Conservation (phyloP, 2,113 vertebrate species). For the Poecile atricapillus region DNA sequence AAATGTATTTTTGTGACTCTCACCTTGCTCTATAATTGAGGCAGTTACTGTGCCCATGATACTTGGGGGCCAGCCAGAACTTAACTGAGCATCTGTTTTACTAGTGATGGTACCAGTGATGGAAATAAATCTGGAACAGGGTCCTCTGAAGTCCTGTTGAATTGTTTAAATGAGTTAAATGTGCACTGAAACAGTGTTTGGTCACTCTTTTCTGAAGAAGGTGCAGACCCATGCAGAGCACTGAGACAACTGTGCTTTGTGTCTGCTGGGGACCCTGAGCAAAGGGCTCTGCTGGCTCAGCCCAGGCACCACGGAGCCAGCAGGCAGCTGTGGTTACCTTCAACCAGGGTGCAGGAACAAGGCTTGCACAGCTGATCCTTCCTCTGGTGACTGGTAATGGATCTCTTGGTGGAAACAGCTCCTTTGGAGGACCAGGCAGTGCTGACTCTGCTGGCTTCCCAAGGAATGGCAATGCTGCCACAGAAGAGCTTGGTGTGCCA, state of each 20-base stretch:
- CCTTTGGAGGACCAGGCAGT: neutral
- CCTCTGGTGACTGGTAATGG: neutral
- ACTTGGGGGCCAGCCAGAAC: neutral
- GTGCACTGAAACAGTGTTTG: neutral
- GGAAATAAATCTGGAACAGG: neutral
- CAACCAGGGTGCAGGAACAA: neutral
- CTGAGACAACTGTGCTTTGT: neutral
- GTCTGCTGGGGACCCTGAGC: neutral
- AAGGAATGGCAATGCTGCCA: neutral
- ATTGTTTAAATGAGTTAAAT: neutral
- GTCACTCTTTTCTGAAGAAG: neutral
- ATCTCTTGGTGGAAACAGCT: neutral
- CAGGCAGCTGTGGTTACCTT: neutral
- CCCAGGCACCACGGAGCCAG: neutral
- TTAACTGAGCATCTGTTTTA: neutral
- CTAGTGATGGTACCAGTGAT: neutral
- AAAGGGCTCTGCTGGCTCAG: neutral
- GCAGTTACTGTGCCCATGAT: neutral
- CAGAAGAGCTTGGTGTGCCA: neutral
- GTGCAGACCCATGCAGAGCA: neutral
- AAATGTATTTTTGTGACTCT: neutral
- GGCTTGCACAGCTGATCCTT: neutral
- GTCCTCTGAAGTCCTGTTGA: neutral
- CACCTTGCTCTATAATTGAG: neutral
- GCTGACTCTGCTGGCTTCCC: neutral